These are phyloP conservation scores for Prunella himalayana DNA, from an alignment of 2,113 vertebrate genomes.

Conservation along the genomic window DNA sequence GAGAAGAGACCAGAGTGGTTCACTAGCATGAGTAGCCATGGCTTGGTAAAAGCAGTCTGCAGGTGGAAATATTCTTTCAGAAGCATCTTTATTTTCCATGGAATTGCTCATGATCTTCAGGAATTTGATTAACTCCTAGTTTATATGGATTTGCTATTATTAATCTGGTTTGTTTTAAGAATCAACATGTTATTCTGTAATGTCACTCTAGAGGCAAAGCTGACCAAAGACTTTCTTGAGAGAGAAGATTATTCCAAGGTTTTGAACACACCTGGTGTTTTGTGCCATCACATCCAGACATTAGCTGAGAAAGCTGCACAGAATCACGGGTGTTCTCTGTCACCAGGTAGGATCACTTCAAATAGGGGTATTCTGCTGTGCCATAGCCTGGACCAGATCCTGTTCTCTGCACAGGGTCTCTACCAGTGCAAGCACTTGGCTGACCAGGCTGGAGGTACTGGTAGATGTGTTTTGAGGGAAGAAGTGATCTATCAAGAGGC, in stretches of 20 bases:
- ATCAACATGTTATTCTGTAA: not conserved
- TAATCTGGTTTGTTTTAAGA: not conserved
- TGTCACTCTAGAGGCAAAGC: not conserved
- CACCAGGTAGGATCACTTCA: not conserved
- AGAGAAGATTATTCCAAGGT: not conserved
- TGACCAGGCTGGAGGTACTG: not conserved
- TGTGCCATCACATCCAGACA: not conserved
- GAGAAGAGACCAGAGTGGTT: not conserved
- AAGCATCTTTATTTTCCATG: not conserved
- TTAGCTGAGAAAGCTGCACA: not conserved
- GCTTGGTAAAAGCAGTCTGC: not conserved
- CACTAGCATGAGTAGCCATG: not conserved
- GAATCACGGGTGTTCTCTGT: not conserved
- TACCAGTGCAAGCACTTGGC: not conserved
- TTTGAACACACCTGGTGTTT: not conserved
- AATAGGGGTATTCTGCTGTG: not conserved
- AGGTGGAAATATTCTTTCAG: not conserved
- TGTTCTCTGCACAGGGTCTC: not conserved
- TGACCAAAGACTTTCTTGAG: not conserved
- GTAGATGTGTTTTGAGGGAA: not conserved
- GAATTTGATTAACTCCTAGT: not conserved
- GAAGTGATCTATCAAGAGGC: not conserved
- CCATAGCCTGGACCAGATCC: not conserved
- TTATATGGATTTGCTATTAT: not conserved
- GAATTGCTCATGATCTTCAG: not conserved